A percentile compares a stretch with the other conserved stretches of the same genome.
Conservation (phyloP, 1,140 invertebrate species). For the Cydia amplana region DNA sequence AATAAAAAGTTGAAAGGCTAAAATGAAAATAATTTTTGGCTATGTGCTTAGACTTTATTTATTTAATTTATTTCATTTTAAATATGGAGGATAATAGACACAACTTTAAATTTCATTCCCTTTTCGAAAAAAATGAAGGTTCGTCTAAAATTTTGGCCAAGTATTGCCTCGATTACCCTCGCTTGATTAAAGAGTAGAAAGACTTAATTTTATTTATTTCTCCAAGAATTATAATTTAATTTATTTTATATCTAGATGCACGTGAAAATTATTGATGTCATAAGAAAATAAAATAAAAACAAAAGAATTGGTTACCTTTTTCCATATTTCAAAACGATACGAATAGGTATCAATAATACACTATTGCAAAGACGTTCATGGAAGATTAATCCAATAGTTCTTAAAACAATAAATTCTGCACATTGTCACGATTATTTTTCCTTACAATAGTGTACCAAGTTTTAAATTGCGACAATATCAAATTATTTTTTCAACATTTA, state of each 20-base stretch:
- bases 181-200: slow-evolving; percentile 41
- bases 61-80: slow-evolving; percentile 42
- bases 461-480: slow-evolving; percentile 38
- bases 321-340: slow-evolving; percentile 19
- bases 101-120: slow-evolving; percentile 33
- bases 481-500: slow-evolving; percentile 46
- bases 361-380: slow-evolving; percentile 20
- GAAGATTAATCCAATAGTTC: slow-evolving; percentile 35
- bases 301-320: slow-evolving; percentile 17
- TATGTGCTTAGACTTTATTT: slow-evolving; percentile 59
- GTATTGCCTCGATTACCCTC: slow-evolving; percentile 54
- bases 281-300: slow-evolving; percentile 11
- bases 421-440: background rate
- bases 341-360: slow-evolving; percentile 15
- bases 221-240: slow-evolving; percentile 35
- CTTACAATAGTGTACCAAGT: slow-evolving; percentile 23
- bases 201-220: slow-evolving; percentile 34
- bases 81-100: slow-evolving; percentile 55
- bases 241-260: slow-evolving; percentile 43
- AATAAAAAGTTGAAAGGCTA: slow-evolving; percentile 68
- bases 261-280: slow-evolving; percentile 17
- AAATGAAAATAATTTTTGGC: slow-evolving; percentile 63
- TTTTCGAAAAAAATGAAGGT: background rate
- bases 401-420: slow-evolving; percentile 37
- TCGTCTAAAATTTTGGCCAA: background rate